These are phyloP conservation scores for Mimachlamys varia DNA, from an alignment of 2,888 invertebrate genomes.

Conservation along the genomic window DNA sequence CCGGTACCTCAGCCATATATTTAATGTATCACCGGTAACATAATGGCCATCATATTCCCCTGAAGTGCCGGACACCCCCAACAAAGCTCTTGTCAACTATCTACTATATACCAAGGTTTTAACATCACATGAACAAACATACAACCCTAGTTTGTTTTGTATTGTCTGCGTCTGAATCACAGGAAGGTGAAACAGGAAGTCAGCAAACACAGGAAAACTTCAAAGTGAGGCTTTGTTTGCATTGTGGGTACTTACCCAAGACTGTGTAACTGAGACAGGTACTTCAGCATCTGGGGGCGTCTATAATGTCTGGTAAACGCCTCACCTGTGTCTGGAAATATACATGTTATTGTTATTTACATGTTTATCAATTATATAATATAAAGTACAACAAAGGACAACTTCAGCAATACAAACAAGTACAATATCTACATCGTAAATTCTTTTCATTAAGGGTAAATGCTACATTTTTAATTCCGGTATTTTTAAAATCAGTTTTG, in stretches of 20 bases:
- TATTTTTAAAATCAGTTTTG: no score
- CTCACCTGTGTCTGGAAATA: constrained; percentile 7
- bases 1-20: background rate
- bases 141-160: background rate
- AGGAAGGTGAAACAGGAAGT: constrained; percentile 18
- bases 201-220: background rate
- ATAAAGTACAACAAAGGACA: no score
- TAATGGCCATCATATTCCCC: background rate
- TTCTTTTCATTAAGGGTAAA: background rate
- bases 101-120: background rate
- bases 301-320: background rate
- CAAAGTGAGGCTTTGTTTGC: constrained; percentile 33
- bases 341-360: background rate
- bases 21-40: background rate
- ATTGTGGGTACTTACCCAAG: background rate
- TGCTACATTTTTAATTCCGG: no score
- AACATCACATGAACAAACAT: background rate
- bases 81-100: background rate
- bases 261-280: background rate
- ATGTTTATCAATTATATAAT: background rate
- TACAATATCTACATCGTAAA: no score
- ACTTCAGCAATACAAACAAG: background rate
- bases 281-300: constrained; percentile 11
- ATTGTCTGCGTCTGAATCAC: background rate
- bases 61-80: background rate